phyloP scores from a whole-genome alignment of 1,140 invertebrate species.

The Zophobas morio region DNA sequence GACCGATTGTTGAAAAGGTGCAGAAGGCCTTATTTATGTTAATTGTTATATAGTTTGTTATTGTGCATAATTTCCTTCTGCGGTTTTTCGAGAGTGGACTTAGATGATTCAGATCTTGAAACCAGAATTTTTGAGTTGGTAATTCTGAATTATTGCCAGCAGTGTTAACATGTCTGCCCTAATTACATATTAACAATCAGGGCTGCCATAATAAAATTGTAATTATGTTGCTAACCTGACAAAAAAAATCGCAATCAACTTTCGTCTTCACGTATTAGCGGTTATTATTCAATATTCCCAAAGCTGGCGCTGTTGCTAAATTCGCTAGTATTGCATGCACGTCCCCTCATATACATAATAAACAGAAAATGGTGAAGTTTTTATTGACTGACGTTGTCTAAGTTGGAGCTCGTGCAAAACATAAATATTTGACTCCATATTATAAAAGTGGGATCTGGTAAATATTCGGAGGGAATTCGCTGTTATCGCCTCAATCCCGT shows the following conservation, averaged over 20 bases:
- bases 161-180: no score
- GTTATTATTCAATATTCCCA: conserved; percentile 34
- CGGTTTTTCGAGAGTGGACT: no score
- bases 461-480: conserved; percentile 18
- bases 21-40: no score
- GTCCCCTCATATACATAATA: conserved; percentile 15
- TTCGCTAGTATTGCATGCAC: conserved; percentile 15
- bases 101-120: no score
- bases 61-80: no score
- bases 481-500: conserved; percentile 10
- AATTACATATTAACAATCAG: no score
- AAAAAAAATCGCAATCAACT: neutral
- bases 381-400: conserved; percentile 20
- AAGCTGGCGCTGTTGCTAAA: conserved; percentile 15
- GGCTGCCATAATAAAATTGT: no score
- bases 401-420: neutral
- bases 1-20: no score
- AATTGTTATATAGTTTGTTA: no score
- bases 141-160: no score
- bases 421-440: conserved; percentile 20
- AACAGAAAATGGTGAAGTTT: conserved; percentile 36
- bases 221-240: neutral
- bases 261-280: conserved; percentile 15
- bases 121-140: no score
- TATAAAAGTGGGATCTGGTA: conserved; percentile 38